Evolutionary conservation across 2,113 vertebrate genomes (phyloP), one percentile per base, ranked within the genome.

Genomic region (Crotalus viridis): DNA sequence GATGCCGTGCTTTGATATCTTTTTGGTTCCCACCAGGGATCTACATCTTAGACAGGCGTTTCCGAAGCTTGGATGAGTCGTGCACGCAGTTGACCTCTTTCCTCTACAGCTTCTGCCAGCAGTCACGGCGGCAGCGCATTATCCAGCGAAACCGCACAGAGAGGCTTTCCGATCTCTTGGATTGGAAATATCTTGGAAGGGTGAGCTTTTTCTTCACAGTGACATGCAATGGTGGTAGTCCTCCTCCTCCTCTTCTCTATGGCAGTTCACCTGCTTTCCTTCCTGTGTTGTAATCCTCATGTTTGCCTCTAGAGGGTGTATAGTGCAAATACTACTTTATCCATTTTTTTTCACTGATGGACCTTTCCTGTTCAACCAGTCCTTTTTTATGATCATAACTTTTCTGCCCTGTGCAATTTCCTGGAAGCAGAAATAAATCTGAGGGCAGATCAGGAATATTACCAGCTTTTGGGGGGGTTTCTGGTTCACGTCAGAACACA

Each of bases 21-120:
- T 21, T 48, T 17, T 21, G 48, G 46, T 24, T 74, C 15, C 74
- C 21, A n/a, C 0, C 95, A 99, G 99, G 99, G 90, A 99, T 99
- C 96, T 99, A 99, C 96, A 99, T 99, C 95, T 96, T 99, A 92
- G 99, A 99, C 92, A 97, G 99, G 5, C 96, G 98, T 56, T 99
- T 97, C 95, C 98, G 98, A 10, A 98, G 97, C 2, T 97, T 99
- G n/a, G 99, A 99, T 1, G 99, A 99, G 89, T 99, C 99, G 0
- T 99, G 99, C 87, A 99, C 99, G 89, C 99, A 99, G 97, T 98
- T 99, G 95, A 99, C 99, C 0, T 98, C 98, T 93, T 99, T 98
- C 98, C 98, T 99, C 93, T 99, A 98, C 97, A 98, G 98, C 97
- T 99, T 99, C 97, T 99, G 98, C 94, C 99, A 99, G 97, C 99